Evolutionary conservation across 2,888 invertebrate genomes (phyloP).

Genomic region (Celastrina argiolus): DNA sequence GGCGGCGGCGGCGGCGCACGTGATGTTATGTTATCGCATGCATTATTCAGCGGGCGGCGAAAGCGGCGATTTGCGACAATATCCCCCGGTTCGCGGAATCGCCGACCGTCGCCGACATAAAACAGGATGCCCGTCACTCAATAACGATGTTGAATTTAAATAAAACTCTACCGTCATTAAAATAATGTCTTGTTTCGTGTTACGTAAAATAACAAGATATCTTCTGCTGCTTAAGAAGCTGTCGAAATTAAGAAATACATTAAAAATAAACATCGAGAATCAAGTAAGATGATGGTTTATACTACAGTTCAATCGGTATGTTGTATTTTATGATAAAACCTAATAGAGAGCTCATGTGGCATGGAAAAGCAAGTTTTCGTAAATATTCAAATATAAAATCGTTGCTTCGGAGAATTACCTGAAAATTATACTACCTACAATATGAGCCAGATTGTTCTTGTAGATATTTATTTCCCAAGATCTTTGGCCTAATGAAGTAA

Average conservation of each 20-base stretch:
- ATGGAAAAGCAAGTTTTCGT: neutral
- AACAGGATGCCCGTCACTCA: constrained; percentile 71
- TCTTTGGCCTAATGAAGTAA: no score
- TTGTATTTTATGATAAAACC: neutral
- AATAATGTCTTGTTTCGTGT: constrained; percentile 34
- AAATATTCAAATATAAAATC: neutral
- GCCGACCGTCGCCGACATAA: constrained; percentile 61
- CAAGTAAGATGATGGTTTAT: neutral
- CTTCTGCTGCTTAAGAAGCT: neutral
- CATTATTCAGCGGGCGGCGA: constrained; percentile 76
- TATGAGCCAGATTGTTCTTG: no score
- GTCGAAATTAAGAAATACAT: neutral
- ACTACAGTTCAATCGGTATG: neutral
- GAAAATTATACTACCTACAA: no score
- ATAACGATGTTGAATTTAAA: constrained; percentile 67
- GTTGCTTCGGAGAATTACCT: neutral
- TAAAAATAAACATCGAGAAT: neutral
- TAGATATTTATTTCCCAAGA: no score
- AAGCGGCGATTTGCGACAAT: constrained; percentile 78
- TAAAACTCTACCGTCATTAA: constrained; percentile 45
- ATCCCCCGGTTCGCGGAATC: constrained; percentile 74
- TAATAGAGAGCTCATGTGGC: neutral
- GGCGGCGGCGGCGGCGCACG: constrained; percentile 48
- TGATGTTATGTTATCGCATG: constrained; percentile 75
- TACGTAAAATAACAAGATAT: constrained; percentile 10